Evolutionary conservation across 1,140 invertebrate genomes (phyloP).

Genomic region (Maniola jurtina): DNA sequence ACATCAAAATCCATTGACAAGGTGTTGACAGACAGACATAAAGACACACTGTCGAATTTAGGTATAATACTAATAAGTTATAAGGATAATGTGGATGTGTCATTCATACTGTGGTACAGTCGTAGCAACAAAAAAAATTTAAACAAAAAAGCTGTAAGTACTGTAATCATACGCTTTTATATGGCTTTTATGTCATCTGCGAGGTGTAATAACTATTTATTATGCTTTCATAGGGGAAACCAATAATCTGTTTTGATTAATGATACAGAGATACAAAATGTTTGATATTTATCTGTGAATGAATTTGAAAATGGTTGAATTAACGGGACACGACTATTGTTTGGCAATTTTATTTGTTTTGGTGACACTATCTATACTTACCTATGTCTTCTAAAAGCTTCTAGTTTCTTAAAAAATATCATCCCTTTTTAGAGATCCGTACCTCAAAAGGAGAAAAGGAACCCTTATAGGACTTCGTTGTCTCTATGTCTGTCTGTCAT

Average conservation of each 20-base stretch:
- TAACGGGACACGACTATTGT: constrained; percentile 6
- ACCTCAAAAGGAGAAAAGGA: no score
- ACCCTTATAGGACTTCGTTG: no score
- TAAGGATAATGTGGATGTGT: no score
- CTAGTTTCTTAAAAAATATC: not conserved
- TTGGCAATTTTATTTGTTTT: constrained; percentile 2
- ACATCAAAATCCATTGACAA: no score
- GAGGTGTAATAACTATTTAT: constrained; percentile 23
- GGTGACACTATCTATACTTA: not conserved
- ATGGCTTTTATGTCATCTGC: constrained; percentile 8
- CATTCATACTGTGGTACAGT: no score
- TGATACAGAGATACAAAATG: constrained; percentile 14
- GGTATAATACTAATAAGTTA: not conserved
- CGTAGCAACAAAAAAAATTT: not conserved
- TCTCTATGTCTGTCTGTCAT: no score
- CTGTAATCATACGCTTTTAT: not conserved
- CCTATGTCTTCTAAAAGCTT: not conserved
- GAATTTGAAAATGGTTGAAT: constrained; percentile 9
- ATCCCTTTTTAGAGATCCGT: not conserved
- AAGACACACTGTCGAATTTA: not conserved
- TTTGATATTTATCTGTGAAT: constrained; percentile 13
- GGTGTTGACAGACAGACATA: no score
- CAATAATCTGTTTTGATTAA: constrained; percentile 18
- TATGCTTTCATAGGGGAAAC: constrained; percentile 22
- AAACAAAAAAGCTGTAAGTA: not conserved